A percentile compares a stretch with the other conserved stretches of the same genome.
These are phyloP conservation scores for Zaprionus inermis DNA, from an alignment of 1,140 invertebrate genomes.

Conservation along the genomic window DNA sequence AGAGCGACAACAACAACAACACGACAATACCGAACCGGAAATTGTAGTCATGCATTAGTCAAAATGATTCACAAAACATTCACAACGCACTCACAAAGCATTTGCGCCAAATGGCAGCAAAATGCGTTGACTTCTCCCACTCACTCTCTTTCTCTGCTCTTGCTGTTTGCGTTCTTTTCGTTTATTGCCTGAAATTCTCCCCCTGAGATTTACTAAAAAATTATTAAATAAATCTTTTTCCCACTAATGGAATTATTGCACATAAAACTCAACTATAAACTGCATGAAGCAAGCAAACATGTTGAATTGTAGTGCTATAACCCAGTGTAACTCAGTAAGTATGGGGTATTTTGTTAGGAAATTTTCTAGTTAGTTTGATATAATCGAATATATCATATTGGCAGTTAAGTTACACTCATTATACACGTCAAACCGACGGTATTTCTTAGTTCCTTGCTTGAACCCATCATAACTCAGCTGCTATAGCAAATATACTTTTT, in stretches of 20 bases:
- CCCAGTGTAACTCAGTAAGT: background rate
- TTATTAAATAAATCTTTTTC: constrained; percentile 5
- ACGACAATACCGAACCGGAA: constrained; percentile 1
- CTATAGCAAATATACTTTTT: background rate
- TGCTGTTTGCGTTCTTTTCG: background rate
- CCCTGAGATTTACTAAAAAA: background rate
- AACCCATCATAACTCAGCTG: background rate
- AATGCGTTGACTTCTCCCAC: background rate
- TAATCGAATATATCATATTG: background rate
- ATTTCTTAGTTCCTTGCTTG: background rate
- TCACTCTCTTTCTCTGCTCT: background rate
- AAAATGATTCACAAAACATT: constrained; percentile 26
- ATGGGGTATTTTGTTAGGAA: background rate
- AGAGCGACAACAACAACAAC: constrained; percentile 11
- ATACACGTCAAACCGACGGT: background rate
- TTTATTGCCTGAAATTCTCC: constrained; percentile 2
- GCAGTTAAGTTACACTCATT: background rate
- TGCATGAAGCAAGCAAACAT: too few relatives aligned
- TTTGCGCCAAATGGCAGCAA: constrained; percentile 7
- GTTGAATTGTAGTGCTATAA: too few relatives aligned
- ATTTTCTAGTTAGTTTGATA: background rate
- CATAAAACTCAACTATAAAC: background rate
- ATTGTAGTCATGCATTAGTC: constrained; percentile 20
- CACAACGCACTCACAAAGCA: constrained; percentile 11
- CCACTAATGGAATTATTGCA: constrained; percentile 2